Base-by-base conservation (phyloP, 2,113 vertebrate species). In the Candoia aspera region DNA sequence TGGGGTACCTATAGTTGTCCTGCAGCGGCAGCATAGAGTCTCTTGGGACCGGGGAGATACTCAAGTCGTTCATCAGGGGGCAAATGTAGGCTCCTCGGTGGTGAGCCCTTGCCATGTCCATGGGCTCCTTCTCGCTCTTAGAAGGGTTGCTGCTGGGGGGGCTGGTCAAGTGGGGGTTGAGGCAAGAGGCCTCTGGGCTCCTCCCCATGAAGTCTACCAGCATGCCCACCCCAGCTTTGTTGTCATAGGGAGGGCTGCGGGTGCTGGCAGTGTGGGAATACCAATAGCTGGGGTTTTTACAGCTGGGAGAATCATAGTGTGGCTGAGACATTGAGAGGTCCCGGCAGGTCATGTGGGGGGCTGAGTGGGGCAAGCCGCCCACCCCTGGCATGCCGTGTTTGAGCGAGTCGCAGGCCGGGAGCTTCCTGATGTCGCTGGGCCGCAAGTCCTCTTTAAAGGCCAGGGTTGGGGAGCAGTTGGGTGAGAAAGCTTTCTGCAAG, bases 281-380 rank as follows among this genome's bases (percentile, higher is more conserved):
- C 99, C 99, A 99, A 89, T 99, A 99, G 9, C 98, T 98, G 59
- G 99, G 98, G 93, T 98, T 98, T 97, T 99, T 99, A 97, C 99
- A 99, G 91, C 98, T 99, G 95, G 99, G 99, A 90, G 99, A 99
- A 95, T 99, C 99, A 15, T 99, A 99, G 97, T 99, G 99, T 9
- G 98, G 97, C 94, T 99, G 99, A 55, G 98, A 97, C 95, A 98
- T 96, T 1, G 98, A 96, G 95, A 99, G 98, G 94, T 98, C 98
- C 88, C 97, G 98, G 98, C 98, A 99, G 89, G 97, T 93, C 93
- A 98, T 95, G 95, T 98, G 98, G 0, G 96, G 93, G 54, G 96
- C 95, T 0, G 93, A 79, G 0, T 98, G 97, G 0, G 97, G 91
- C 93, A 97, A 94, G 92, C 97, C 86, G 88, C 96, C 90, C 5